phyloP scores from a whole-genome alignment of 2,113 vertebrate genomes.

The Seriola rivoliana region DNA sequence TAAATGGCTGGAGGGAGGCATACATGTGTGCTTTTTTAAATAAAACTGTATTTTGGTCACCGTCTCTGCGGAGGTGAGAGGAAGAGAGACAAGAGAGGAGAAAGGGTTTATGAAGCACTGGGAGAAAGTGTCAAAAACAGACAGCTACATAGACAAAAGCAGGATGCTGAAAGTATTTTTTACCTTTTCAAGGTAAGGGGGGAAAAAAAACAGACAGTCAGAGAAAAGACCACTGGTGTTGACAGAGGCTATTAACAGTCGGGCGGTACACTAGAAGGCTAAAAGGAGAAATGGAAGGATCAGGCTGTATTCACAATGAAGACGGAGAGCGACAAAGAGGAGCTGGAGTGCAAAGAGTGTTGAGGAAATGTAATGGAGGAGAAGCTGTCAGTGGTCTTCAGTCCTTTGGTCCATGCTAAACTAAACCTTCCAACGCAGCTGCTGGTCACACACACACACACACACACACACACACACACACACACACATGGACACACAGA shows the following conservation, averaged over 20 bases:
- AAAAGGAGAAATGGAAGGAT: slow-evolving; percentile 56
- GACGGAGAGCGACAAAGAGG: slow-evolving; percentile 59
- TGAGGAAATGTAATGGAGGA: slow-evolving; percentile 46
- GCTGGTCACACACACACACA: slow-evolving; percentile 28
- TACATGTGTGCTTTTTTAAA: slow-evolving; percentile 55
- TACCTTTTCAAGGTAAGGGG: slow-evolving; percentile 61
- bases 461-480: slow-evolving; percentile 19
- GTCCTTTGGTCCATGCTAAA: slow-evolving; percentile 41
- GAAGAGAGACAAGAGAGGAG: slow-evolving; percentile 56
- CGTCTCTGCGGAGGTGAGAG: slow-evolving; percentile 58
- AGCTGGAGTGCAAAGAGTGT: slow-evolving; percentile 51
- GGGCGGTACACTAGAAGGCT: slow-evolving; percentile 45
- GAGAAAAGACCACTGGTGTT: slow-evolving; percentile 59
- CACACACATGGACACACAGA: slow-evolving; percentile 31
- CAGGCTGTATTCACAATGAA: slow-evolving; percentile 60
- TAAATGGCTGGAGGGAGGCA: slow-evolving; percentile 66
- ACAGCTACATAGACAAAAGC: slow-evolving; percentile 75
- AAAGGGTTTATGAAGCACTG: slow-evolving; percentile 63
- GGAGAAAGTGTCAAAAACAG: slow-evolving; percentile 76
- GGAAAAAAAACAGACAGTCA: slow-evolving; percentile 26
- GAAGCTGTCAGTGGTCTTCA: slow-evolving; percentile 49
- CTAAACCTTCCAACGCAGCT: slow-evolving; percentile 47
- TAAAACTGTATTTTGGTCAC: slow-evolving; percentile 64
- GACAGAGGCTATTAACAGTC: slow-evolving; percentile 71
- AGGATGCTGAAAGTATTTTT: slow-evolving; percentile 67